Evolutionary conservation across 2,888 invertebrate genomes (phyloP), one percentile per base, ranked within the genome.

Genomic region (Alcis repandata): DNA sequence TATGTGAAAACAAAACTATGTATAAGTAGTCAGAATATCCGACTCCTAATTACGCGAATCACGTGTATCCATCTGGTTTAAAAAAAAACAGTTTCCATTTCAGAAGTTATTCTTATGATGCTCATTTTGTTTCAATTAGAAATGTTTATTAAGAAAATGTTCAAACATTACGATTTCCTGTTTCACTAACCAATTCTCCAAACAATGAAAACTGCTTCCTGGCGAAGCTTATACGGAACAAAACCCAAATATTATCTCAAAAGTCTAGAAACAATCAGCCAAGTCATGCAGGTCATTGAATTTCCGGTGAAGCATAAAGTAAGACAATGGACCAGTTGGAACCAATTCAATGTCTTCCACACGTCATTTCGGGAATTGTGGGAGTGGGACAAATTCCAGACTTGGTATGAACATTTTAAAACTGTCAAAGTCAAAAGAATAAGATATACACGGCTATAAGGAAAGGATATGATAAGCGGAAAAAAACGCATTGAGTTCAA

Each of bases 301-400:
- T 63, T 33, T 59, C 63, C 63, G 53, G 63, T 53, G 8, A 49
- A 27, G 46, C 13, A 60, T 53, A 46, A 38, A 38, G 54, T 45
- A 11, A 63, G 46, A 63, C 63, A 63, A 63, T 63, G 63, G 19
- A 59, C 63, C 59, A 63, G 52, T 63, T 63, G 63, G 63, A 63
- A 54, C 59, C 53, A 9, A 53, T 59, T 63, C 63, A 63, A 63
- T 58, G 58, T 58, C 58, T 58, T 40, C 27, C 45, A 20, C 38
- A 22, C 33, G 48, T 54, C 46, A 45, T 49, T 22, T 46, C 32
- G 40, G 40, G 32, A 48, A 40, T 52, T 36, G 51, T 36, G 45
- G 40, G 46, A 41, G 13, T 52, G 20, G 63, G 40, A 19, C 52
- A 48, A 38, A 17, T 40, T 45, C 6, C 43, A 11, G 6, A n/a